Evolutionary conservation across 1,140 invertebrate genomes (phyloP).

Genomic region (Popillia japonica): DNA sequence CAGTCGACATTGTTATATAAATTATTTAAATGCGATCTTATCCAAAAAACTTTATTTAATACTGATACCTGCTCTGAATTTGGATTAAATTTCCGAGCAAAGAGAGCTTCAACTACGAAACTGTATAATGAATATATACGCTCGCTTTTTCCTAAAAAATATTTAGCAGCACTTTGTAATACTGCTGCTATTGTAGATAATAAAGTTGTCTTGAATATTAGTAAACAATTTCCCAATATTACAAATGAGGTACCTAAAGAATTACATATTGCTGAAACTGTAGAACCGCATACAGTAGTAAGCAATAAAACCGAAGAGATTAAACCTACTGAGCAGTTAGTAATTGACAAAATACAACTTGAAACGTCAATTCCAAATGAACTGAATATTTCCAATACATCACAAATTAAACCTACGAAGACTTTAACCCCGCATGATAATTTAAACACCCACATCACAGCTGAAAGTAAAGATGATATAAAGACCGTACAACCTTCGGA

Average conservation of each 20-base stretch:
- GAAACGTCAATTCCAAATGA: slow-evolving; percentile 5
- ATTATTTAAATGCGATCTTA: slow-evolving; percentile 65
- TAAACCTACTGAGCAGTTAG: slow-evolving; percentile 19
- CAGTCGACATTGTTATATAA: slow-evolving; percentile 64
- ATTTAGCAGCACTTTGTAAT: slow-evolving; percentile 80
- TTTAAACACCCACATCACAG: slow-evolving; percentile 29
- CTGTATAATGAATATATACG: slow-evolving; percentile 59
- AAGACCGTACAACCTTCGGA: slow-evolving; percentile 28
- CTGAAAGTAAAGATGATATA: slow-evolving; percentile 33
- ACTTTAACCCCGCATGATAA: slow-evolving; percentile 49
- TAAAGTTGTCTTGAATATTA: slow-evolving; percentile 72
- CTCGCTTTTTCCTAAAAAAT: slow-evolving; percentile 70
- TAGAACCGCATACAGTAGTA: background rate
- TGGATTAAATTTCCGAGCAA: slow-evolving; percentile 69
- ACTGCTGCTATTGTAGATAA: slow-evolving; percentile 71
- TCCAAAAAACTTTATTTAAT: slow-evolving; percentile 66
- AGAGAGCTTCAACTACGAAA: slow-evolving; percentile 60
- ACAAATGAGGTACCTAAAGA: slow-evolving; percentile 47
- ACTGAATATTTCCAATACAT: slow-evolving; percentile 34
- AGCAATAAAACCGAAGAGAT: slow-evolving; percentile 35
- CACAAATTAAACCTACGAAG: slow-evolving; percentile 60
- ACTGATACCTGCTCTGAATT: slow-evolving; percentile 65
- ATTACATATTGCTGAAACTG: background rate
- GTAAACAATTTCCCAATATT: slow-evolving; percentile 54
- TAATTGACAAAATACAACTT: slow-evolving; percentile 37